Evolutionary conservation across 1,140 invertebrate species (phyloP).

Genomic region (Drosophila fuyamai): DNA sequence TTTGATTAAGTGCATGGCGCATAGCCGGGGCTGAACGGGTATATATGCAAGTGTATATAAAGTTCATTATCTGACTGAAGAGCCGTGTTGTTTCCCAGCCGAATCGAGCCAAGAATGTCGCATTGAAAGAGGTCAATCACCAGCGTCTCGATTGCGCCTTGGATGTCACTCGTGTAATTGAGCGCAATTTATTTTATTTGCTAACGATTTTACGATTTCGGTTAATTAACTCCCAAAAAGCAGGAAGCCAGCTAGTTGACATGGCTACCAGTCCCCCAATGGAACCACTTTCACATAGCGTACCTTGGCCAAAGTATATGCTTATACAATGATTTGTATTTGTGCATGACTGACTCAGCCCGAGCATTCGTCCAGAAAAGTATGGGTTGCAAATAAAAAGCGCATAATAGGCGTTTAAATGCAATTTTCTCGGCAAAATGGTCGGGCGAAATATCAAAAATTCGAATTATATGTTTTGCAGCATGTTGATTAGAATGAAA

Average conservation of each 20-base stretch:
- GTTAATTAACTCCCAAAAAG: constrained; percentile 69
- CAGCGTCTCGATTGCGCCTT: constrained; percentile 60
- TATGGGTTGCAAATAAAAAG: constrained; percentile 84
- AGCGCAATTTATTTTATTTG: constrained; percentile 81
- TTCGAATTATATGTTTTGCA: constrained; percentile 80
- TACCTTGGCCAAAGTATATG: constrained; percentile 3
- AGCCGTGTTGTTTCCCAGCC: constrained; percentile 23
- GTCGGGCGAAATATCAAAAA: constrained; percentile 73
- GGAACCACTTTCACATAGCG: constrained; percentile 11
- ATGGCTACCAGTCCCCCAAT: background rate
- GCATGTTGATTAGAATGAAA: constrained; percentile 80
- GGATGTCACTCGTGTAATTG: constrained; percentile 74
- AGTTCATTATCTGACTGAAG: constrained; percentile 67
- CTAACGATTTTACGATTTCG: constrained; percentile 80
- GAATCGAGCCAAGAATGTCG: constrained; percentile 73
- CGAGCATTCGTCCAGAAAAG: constrained; percentile 67
- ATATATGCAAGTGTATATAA: constrained; percentile 21
- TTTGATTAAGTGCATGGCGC: constrained; percentile 77
- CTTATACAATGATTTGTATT: constrained; percentile 40
- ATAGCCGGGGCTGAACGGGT: constrained; percentile 38
- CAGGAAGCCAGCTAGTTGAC: constrained; percentile 56
- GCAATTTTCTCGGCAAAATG: constrained; percentile 82
- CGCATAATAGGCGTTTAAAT: constrained; percentile 84
- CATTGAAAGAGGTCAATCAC: constrained; percentile 83
- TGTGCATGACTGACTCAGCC: constrained; percentile 62